Conservation (phyloP, 30 jellyfish, hydroid and myxozoan genomes). For the Turritopsis rubra region DNA sequence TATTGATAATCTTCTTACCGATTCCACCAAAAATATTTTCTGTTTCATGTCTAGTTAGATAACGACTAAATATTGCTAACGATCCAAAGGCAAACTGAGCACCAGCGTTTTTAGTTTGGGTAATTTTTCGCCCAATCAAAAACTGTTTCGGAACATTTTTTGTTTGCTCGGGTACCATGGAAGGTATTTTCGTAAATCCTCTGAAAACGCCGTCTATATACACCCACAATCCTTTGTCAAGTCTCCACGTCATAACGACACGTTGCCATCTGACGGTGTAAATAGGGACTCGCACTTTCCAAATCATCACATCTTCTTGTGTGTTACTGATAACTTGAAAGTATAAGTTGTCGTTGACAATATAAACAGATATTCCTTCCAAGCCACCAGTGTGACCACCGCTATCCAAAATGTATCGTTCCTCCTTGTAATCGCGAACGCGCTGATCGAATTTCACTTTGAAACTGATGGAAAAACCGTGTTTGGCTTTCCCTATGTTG, state of each 20-base stretch:
- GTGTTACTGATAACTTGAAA: slow-evolving; percentile 92
- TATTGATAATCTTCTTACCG: slow-evolving; percentile 36
- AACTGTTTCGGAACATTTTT: slow-evolving; percentile 46
- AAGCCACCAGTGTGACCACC: slow-evolving; percentile 93
- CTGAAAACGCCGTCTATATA: slow-evolving; percentile 92
- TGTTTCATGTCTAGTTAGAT: slow-evolving; percentile 54
- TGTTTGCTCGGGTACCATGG: slow-evolving; percentile 54
- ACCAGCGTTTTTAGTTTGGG: slow-evolving; percentile 82
- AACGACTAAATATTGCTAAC: slow-evolving; percentile 64
- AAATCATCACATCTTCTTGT: slow-evolving; percentile 85
- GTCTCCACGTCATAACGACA: slow-evolving; percentile 90
- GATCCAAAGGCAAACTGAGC: slow-evolving; percentile 88
- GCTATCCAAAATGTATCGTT: slow-evolving; percentile 74
- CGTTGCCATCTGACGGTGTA: slow-evolving; percentile 98
- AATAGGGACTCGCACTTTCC: slow-evolving; percentile 95
- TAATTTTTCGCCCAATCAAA: slow-evolving; percentile 72
- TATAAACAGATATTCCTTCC: slow-evolving; percentile 81
- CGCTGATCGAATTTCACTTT: slow-evolving; percentile 85
- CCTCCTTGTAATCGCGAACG: slow-evolving; percentile 85
- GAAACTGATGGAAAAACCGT: slow-evolving; percentile 91
- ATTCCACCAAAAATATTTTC: slow-evolving; percentile 77
- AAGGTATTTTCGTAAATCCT: slow-evolving; percentile 85
- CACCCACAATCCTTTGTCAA: slow-evolving; percentile 96
- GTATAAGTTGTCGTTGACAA: slow-evolving; percentile 82
- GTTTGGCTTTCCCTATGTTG: slow-evolving; percentile 70